phyloP scores from a whole-genome alignment of 2,888 invertebrate genomes.

The Eumerus sabulonum region DNA sequence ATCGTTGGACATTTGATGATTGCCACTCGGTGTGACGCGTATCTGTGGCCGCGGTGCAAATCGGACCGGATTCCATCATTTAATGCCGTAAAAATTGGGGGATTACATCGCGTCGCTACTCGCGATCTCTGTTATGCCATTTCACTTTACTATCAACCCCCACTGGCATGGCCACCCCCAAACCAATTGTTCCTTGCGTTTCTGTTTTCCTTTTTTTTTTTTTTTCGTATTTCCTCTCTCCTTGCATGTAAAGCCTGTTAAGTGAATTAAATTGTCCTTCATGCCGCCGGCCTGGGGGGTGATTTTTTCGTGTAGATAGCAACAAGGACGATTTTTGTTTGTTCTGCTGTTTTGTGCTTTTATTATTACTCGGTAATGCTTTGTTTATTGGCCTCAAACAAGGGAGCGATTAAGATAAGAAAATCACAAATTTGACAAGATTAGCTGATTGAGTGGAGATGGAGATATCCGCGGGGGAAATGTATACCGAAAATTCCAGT shows the following conservation, averaged over 20 bases:
- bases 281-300: slow-evolving; percentile 51
- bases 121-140: slow-evolving; percentile 62
- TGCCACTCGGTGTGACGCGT: slow-evolving; percentile 51
- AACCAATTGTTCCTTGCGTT: slow-evolving; percentile 26
- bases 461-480: no score
- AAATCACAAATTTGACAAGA: slow-evolving; percentile 64
- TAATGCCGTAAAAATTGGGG: slow-evolving; percentile 68
- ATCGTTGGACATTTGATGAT: slow-evolving; percentile 64
- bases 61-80: slow-evolving; percentile 67
- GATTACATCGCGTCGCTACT: slow-evolving; percentile 69
- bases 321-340: slow-evolving; percentile 9
- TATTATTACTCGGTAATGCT: slow-evolving; percentile 57
- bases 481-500: no score
- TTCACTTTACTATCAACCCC: slow-evolving; percentile 23
- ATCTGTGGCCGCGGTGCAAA: slow-evolving; percentile 55
- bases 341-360: slow-evolving; percentile 37
- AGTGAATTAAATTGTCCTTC: slow-evolving; percentile 68
- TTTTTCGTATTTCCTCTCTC: slow-evolving; percentile 41
- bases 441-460: slow-evolving; percentile 39
- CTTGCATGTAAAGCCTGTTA: slow-evolving; percentile 65
- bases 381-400: slow-evolving; percentile 64
- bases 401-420: slow-evolving; percentile 57
- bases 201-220: slow-evolving; percentile 26
- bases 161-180: not conserved
- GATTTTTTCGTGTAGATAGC: slow-evolving; percentile 48